Base-by-base conservation (phyloP, 2,797 vertebrate species). In the Rhinella marina region DNA sequence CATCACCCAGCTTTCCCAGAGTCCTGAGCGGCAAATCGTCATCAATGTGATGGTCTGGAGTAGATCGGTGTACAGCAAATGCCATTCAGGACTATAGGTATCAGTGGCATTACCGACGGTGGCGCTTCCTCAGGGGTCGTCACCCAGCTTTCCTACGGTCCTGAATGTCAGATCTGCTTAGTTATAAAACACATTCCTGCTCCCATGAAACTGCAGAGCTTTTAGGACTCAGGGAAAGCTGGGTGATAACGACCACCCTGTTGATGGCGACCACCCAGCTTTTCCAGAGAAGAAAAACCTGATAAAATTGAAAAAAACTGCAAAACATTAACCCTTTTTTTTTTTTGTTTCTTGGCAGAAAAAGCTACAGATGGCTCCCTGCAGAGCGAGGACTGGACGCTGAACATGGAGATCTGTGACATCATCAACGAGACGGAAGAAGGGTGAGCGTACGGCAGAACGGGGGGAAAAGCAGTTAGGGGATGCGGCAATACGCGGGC, bases 361-460 rank as follows among this genome's bases (percentile, higher is more conserved):
- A 97, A 97, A 91, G 98, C 98, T 88, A 99, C 98, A 7, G 98
- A 99, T 93, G 98, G 98, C 92, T 99, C 98, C 90, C 95, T 99
- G 85, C 98, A 97, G 92, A 97, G 96, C 66, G 98, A 99, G 93
- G 98, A 99, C 93, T 99, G 98, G 98, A 96, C 97, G 0, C 94
- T 99, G 70, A 99, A 99, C 93, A 99, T 99, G 98, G 98, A 99
- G 94, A 99, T 99, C 94, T 99, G 98, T 91, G 98, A 99, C 92
- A 97, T 99, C 92, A 98, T 99, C 93, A 99, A 99, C 66, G 98
- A 99, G 94, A 99, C 98, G 41, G 98, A 99, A 90, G 98, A 99
- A 93, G 98, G 98, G 98, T 99, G 93, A 89, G 97, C 93, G 7
- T 17, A 3, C 66, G 25, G 8, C n/a, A 41, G 41, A 41, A 41